Evolutionary conservation across 2,888 invertebrate species (phyloP).

Genomic region (Chirona hameri): DNA sequence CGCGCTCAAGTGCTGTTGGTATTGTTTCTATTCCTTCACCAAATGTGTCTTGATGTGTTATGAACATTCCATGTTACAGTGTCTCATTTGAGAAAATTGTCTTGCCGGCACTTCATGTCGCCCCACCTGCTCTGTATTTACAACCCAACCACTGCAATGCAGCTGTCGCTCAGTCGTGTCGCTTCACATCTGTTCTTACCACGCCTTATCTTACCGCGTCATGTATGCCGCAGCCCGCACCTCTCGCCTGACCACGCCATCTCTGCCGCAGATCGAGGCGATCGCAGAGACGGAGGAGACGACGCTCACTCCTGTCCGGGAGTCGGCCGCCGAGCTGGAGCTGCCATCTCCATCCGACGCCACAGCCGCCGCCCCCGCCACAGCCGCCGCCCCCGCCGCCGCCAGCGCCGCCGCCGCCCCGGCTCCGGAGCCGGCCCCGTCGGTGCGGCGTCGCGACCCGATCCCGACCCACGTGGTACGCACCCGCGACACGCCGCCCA

Average conservation of each 20-base stretch:
- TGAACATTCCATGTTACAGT: too few relatives aligned
- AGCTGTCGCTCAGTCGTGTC: too few relatives aligned
- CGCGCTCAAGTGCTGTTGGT: too few relatives aligned
- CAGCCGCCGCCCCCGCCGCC: not conserved
- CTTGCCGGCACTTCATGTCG: too few relatives aligned
- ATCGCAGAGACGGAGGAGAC: slow-evolving; percentile 34
- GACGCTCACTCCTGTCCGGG: not conserved
- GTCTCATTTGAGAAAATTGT: too few relatives aligned
- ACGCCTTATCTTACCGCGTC: not conserved
- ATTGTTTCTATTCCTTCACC: too few relatives aligned
- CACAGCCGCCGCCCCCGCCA: not conserved
- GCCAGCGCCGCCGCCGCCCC: slow-evolving; percentile 42
- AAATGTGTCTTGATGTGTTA: too few relatives aligned
- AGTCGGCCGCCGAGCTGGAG: not conserved
- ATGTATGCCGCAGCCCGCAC: not conserved
- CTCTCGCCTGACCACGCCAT: slow-evolving; percentile 26
- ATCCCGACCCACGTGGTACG: slow-evolving; percentile 32
- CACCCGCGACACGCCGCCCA: slow-evolving; percentile 44
- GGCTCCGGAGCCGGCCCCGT: slow-evolving; percentile 48
- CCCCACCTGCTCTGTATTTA: too few relatives aligned
- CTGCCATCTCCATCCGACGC: not conserved
- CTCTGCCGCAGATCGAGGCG: slow-evolving; percentile 31
- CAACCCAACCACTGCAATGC: too few relatives aligned
- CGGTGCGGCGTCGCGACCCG: slow-evolving; percentile 12
- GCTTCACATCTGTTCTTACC: too few relatives aligned